These are phyloP conservation scores for Drosophila suzukii DNA, from an alignment of 1,140 invertebrate species.

Conservation along the genomic window DNA sequence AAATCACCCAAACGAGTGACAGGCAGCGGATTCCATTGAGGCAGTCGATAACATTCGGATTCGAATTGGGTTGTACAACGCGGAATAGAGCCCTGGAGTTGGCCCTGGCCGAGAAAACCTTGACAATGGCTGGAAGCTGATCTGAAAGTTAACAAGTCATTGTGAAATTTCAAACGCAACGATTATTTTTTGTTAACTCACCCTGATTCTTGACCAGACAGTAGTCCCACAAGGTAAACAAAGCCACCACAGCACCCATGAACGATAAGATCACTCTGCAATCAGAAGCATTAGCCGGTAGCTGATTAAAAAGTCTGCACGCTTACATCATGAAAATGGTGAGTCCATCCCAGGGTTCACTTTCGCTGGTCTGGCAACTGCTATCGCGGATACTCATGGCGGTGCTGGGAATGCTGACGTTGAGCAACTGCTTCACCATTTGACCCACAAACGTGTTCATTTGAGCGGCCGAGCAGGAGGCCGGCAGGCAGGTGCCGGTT, in stretches of 20 bases:
- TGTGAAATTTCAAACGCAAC: neutral
- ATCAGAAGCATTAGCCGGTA: neutral
- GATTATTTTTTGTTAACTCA: constrained; percentile 11
- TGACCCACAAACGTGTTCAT: constrained; percentile 14
- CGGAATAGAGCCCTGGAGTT: constrained; percentile 52
- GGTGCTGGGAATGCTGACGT: constrained; percentile 2
- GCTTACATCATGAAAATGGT: constrained; percentile 62
- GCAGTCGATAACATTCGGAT: constrained; percentile 81
- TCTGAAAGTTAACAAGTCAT: constrained; percentile 18
- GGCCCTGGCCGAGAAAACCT: constrained; percentile 50
- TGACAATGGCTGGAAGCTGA: constrained; percentile 25
- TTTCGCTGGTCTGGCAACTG: constrained; percentile 23
- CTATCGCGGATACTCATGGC: constrained; percentile 6
- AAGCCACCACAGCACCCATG: constrained; percentile 9
- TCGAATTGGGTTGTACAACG: constrained; percentile 12
- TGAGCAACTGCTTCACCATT: constrained; percentile 4
- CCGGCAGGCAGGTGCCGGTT: constrained; percentile 23
- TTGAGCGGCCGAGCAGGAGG: constrained; percentile 20
- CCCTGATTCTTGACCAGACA: constrained; percentile 42
- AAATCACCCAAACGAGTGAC: constrained; percentile 88
- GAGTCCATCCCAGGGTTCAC: constrained; percentile 35
- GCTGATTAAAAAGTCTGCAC: neutral
- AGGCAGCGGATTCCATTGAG: constrained; percentile 86
- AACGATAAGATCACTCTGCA: constrained; percentile 45
- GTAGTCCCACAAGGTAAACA: constrained; percentile 55